Evolutionary conservation across 2,888 invertebrate species (phyloP).

Genomic region (Toxonevra muliebris): DNA sequence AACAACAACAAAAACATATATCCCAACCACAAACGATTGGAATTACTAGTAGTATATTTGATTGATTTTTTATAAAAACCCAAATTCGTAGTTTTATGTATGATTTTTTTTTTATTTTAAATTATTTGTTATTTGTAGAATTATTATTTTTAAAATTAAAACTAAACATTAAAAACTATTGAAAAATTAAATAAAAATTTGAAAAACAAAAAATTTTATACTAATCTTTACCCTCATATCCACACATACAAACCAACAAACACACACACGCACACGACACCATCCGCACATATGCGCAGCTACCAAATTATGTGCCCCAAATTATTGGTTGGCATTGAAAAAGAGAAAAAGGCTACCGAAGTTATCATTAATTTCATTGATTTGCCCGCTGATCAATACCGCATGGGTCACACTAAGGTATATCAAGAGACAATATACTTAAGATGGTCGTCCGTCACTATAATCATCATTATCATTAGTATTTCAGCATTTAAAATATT

Average conservation of each 20-base stretch:
- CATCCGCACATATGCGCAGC: constrained; percentile 73
- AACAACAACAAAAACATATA: too few species aligned
- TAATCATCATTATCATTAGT: constrained; percentile 1
- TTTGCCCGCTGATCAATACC: constrained; percentile 92
- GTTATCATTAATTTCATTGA: constrained; percentile 84
- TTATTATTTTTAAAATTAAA: too few species aligned
- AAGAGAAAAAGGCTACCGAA: constrained; percentile 77
- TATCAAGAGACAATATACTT: constrained; percentile 60
- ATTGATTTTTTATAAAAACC: too few species aligned
- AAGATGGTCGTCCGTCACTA: constrained; percentile 5
- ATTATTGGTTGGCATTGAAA: constrained; percentile 68
- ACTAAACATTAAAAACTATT: too few species aligned
- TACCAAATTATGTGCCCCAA: constrained; percentile 99
- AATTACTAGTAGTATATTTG: too few species aligned
- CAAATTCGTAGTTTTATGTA: too few species aligned
- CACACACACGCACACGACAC: neutral
- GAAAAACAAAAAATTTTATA: too few species aligned
- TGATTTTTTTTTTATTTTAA: too few species aligned
- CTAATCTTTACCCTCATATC: neutral
- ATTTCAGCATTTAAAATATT: neutral
- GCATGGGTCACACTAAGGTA: constrained; percentile 97
- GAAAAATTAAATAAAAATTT: too few species aligned
- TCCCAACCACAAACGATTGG: too few species aligned
- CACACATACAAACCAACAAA: constrained; percentile 1
- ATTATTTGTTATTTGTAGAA: too few species aligned